phyloP scores from a whole-genome alignment of 23 tunicate genomes.

The Phallusia fumigata region DNA sequence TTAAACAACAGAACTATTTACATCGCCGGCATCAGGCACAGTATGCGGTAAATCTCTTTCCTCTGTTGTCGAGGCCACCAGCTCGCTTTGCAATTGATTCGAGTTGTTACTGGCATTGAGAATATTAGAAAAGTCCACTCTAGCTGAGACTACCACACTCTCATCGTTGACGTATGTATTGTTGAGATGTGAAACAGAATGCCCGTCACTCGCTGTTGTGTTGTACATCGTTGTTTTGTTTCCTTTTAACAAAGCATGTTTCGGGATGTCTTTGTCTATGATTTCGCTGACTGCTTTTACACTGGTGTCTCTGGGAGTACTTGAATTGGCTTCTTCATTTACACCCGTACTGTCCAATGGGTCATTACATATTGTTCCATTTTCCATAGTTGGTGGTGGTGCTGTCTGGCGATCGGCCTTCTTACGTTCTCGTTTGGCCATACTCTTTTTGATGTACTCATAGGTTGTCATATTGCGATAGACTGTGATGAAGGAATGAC shows the following conservation, averaged over 20 bases:
- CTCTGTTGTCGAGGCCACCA: neutral
- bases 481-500: constrained; percentile 19
- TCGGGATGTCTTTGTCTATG: neutral
- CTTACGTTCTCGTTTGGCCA: constrained; percentile 9
- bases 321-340: constrained; percentile 3
- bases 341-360: neutral
- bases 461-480: constrained; percentile 48
- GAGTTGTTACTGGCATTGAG: neutral
- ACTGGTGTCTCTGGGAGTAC: neutral
- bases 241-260: constrained; percentile 12
- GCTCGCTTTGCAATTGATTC: neutral
- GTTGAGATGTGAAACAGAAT: neutral
- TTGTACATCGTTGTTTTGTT: neutral
- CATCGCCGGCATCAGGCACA: neutral
- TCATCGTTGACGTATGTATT: neutral
- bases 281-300: constrained; percentile 9
- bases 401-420: neutral
- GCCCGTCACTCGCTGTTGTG: neutral
- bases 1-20: neutral
- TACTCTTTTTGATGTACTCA: constrained; percentile 51
- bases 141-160: neutral
- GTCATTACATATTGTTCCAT: constrained; percentile 28
- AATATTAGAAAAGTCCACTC: neutral
- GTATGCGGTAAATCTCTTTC: neutral
- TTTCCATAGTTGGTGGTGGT: neutral